A percentile compares a stretch with the other conserved stretches of the same genome.
Evolutionary conservation across 1,140 invertebrate species (phyloP).

Genomic region (Cyclina sinensis): DNA sequence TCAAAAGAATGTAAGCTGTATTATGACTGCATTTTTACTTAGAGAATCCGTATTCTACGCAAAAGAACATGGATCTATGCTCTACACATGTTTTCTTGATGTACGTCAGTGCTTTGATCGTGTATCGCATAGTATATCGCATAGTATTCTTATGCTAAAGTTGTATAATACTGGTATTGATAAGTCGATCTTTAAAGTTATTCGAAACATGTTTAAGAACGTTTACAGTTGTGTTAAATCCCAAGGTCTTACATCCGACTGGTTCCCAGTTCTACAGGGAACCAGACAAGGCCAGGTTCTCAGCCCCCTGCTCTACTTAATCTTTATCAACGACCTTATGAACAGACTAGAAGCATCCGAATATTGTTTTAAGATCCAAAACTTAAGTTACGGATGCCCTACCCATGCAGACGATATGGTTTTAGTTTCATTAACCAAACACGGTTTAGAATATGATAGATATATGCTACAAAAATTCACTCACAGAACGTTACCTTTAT

Average conservation of each 20-base stretch:
- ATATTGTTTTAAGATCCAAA: too few species aligned
- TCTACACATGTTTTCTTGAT: slow-evolving; percentile 26
- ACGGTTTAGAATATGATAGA: neutral
- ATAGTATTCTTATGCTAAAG: neutral
- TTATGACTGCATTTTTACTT: neutral
- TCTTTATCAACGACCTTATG: slow-evolving; percentile 27
- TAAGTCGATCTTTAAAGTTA: neutral
- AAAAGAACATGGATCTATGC: neutral
- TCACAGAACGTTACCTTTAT: neutral
- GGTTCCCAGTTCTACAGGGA: too few species aligned
- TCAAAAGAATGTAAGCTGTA: neutral
- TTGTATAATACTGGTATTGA: slow-evolving; percentile 7
- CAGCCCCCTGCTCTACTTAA: neutral
- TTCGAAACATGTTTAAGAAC: neutral
- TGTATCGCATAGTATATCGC: neutral
- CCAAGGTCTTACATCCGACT: too few species aligned
- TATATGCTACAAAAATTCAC: neutral
- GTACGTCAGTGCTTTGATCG: neutral
- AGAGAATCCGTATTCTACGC: neutral
- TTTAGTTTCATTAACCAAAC: too few species aligned
- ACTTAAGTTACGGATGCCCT: neutral
- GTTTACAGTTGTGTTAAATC: too few species aligned
- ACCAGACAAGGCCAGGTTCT: too few species aligned
- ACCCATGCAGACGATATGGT: neutral
- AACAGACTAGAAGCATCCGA: neutral